Evolutionary conservation across 2,797 vertebrate genomes (phyloP), one percentile per base, ranked within the genome.

Genomic region (Enteromius paludinosus): DNA sequence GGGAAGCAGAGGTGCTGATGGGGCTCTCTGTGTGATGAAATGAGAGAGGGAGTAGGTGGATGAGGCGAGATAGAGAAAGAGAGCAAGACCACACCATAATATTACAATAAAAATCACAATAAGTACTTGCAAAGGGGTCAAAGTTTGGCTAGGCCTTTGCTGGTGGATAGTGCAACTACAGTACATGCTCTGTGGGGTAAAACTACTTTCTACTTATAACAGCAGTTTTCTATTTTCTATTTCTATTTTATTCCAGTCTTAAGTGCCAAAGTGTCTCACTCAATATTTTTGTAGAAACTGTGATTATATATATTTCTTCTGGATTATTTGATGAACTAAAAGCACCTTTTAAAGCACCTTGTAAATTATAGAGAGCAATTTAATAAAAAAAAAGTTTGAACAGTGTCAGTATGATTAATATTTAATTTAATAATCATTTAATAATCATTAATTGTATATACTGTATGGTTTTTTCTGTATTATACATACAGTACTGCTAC

Each of bases 21-120:
- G 66, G 49, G n/a, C 45, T 54, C 62, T 54, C 5, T 9, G 45
- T 65, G 35, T 54, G 77, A 69, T 56, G 64, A 56, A 69, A 69
- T 79, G 35, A 66, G 47, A 33, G 49, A 68, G 7, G 45, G 59
- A 45, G 71, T 66, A 82, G 80, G 80, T 82, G 71, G 71, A 41
- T 54, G 68, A 81, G 68, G 41, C 4, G 6, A 47, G 54, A 45
- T 38, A 62, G 20, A 18, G 20, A 49, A 38, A 35, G 41, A n/a
- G 25, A 61, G 52, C 0, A 18, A 28, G 47, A 12, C 52, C 38
- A 38, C 72, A 77, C 28, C 38, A 43, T 45, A 20, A 45, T 3
- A 30, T 45, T 4, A 30, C 10, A 76, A 76, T 12, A 59, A 43
- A 76, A 61, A 62, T 6, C 4, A 62, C 15, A 76, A 8, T 20